Base-by-base conservation (phyloP, 2,113 vertebrate genomes). In the Potamarius usumacintae region DNA sequence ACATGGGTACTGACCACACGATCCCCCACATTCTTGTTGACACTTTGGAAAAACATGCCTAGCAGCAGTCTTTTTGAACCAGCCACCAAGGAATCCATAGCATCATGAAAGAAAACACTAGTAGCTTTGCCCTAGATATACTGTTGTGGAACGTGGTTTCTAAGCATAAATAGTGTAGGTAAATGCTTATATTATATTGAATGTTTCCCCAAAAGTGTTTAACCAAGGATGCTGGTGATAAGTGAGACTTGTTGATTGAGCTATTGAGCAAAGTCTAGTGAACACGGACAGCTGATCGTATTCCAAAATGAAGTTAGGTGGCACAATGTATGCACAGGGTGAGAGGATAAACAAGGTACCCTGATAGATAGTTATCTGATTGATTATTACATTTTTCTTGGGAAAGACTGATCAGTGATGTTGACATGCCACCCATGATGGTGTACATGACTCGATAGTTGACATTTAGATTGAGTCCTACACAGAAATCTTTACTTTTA, bases 1-100 rank as follows among this genome's bases (percentile, higher is more conserved):
- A 81, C 27, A 30, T 53, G 63, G 80, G 50, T 55, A 86, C 17
- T 18, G 69, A 83, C 72, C 83, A 85, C 69, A 88, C 34, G n/a
- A 72, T 90, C 91, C 85, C 90, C 90, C 88, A 89, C 88, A 90
- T 90, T 92, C 91, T 86, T 94, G 87, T 83, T 90, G 87, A 88
- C 90, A 89, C 91, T 92, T 85, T 81, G 88, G 90, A 91, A 92
- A 92, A 84, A 85, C 89, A 72, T 48, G 85, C 89, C 84, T 84
- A 93, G 85, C 71, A 80, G 27, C 83, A 85, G 72, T 87, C 89
- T 89, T 87, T 82, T 84, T 82, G 30, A 67, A 81, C 55, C 85
- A 94, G 89, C 79, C 76, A 52, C 83, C 89, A 83, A 84, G 86
- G 88, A 93, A 93, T 91, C 57, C 76, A 80, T 60, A 65, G 89